Base-by-base conservation (phyloP, 2,888 invertebrate species). In the Erebia aethiops region DNA sequence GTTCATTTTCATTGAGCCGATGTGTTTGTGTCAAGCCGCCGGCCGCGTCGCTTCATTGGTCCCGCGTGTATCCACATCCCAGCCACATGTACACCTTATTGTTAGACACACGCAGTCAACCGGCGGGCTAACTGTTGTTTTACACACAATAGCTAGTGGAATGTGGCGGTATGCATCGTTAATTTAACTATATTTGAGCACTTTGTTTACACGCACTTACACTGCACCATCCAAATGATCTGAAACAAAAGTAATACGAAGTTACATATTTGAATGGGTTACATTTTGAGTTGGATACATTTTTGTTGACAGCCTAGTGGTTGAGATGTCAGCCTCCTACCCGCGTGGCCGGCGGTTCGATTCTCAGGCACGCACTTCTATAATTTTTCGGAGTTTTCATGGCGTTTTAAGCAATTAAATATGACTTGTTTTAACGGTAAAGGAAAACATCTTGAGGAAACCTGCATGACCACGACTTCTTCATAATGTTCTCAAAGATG, bases 31-130 rank as follows among this genome's bases (percentile, higher is more conserved):
- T 69, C 72, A 60, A 67, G 65, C 56, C 74, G 73, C 61, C 61
- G 78, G 84, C 84, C 85, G 74, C 85, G 89, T 77, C 91, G 92
- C 92, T 85, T 90, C 91, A 92, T 92, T 90, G 84, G 90, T 87
- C 79, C 81, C 60, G 80, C 79, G 82, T 75, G 65, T 82, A 78
- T 78, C 74, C 76, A 81, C 86, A 87, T 87, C 83, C 77, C 79
- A 77, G 74, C 68, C 75, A 76, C 77, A 75, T 73, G 72, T 69
- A 75, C 74, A 78, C 76, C 77, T 78, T 73, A 73, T 79, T 67
- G 71, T 77, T 13, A 77, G 78, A 71, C 74, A 67, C 73, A 69
- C 71, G 72, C 62, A 21, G 61, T 49, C 49, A 13, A 49, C 72
- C 70, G 56, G 75, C 13, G 5, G 62, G 1, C 10, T 65, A 43